A percentile compares a stretch with the other conserved stretches of the same genome.
These are phyloP conservation scores for Protaetia brevitarsis DNA, from an alignment of 1,140 invertebrate species.

Conservation along the genomic window DNA sequence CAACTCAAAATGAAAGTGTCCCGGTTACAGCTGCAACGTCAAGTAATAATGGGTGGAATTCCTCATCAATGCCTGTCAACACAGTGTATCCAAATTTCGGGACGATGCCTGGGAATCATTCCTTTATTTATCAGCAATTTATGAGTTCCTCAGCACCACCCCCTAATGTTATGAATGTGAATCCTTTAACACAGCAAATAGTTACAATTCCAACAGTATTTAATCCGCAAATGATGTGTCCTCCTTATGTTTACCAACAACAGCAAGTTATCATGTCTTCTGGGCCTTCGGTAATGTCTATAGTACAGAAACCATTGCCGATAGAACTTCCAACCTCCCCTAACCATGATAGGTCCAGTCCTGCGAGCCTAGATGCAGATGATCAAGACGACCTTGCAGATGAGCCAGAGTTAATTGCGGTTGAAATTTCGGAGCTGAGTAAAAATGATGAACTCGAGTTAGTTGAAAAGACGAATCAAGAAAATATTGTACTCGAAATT, in stretches of 20 bases:
- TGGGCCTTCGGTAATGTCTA: constrained; percentile 35
- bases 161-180: constrained; percentile 39
- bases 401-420: constrained; percentile 29
- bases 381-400: constrained; percentile 42
- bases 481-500: neutral
- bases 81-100: constrained; percentile 22
- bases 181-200: constrained; percentile 54
- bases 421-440: neutral
- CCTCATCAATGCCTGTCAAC: neutral
- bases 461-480: neutral
- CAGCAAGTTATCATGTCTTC: constrained; percentile 56
- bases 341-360: constrained; percentile 10
- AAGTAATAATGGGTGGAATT: neutral
- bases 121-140: constrained; percentile 59
- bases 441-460: constrained; percentile 3
- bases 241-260: constrained; percentile 56
- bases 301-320: constrained; percentile 32
- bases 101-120: constrained; percentile 40
- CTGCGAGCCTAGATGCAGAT: constrained; percentile 39
- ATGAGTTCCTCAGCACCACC: constrained; percentile 54
- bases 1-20: constrained; percentile 14
- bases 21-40: neutral
- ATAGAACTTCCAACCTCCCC: constrained; percentile 33
- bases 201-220: constrained; percentile 53
- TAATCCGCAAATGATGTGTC: constrained; percentile 57